Base-by-base conservation (phyloP, 30 jellyfish, hydroid and myxozoan genomes). In the Hydra vulgaris region DNA sequence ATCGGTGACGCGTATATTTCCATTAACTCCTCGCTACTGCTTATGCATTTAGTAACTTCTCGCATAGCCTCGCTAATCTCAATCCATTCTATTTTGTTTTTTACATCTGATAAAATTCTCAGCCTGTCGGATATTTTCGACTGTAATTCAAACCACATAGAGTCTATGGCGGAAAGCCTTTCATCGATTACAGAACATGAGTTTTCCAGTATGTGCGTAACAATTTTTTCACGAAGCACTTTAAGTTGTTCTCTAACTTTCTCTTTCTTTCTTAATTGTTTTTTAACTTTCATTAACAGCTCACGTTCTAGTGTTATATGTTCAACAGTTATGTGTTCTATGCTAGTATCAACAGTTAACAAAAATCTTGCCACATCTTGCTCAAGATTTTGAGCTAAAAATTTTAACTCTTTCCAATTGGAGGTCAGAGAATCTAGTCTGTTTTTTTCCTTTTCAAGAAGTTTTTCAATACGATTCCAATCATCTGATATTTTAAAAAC, bases 251-350 rank as follows among this genome's bases (percentile, higher is more conserved):
- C 74, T 23, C 25, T 78, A 1, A 52, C 67, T 22, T 54, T 27
- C 23, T 16, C 66, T 23, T 78, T 78, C 12, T 23, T 61, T 54
- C 23, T 18, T 16, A 78, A 26, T 25, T 78, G 79, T 21, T 18
- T 23, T 61, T 78, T 69, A 0, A 78, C 54, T 18, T 54, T 55
- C 18, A 15, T 81, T 1, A 78, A 22, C 23, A 27, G 27, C n/a
- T 78, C 79, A 18, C 67, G 79, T n/a, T 78, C 85, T 17, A 66
- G 21, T 24, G 19, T 27, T 1, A 78, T 61, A 17, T 61, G 68
- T 24, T 78, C 74, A 25, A 54, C 25, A n/a, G 61, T 78, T 54
- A 66, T 22, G 25, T 78, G 85, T 23, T 78, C 79, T 15, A 78
- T 25, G 25, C 66, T 66, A 7, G 79, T 61, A 17, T 54, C 74